Conservation (phyloP, 2,113 vertebrate genomes). For the Hiodon alosoides region DNA sequence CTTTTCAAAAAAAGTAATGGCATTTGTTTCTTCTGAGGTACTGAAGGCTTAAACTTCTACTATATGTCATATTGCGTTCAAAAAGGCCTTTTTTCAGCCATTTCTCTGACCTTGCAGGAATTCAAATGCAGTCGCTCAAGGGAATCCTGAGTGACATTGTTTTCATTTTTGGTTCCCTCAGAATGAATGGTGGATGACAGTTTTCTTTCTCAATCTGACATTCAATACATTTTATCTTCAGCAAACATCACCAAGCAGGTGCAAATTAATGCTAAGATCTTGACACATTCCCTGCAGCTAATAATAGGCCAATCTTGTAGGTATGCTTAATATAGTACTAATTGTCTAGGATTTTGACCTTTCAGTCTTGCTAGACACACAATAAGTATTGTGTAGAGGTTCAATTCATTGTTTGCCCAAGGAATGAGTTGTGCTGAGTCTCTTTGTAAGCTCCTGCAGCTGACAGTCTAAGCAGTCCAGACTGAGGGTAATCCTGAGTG, state of each 20-base stretch:
- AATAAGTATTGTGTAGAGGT: neutral
- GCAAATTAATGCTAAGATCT: neutral
- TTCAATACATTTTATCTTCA: neutral
- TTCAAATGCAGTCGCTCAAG: too few species aligned
- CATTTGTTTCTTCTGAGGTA: too few species aligned
- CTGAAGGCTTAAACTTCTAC: too few species aligned
- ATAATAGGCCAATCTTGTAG: neutral
- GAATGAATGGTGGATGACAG: neutral
- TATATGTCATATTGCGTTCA: too few species aligned
- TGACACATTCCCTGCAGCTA: neutral
- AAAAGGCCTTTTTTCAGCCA: too few species aligned
- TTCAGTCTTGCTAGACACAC: too few species aligned
- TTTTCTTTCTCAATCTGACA: neutral
- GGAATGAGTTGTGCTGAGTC: neutral
- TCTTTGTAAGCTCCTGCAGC: too few species aligned
- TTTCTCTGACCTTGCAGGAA: too few species aligned
- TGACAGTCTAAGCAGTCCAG: too few species aligned
- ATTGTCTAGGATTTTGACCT: neutral
- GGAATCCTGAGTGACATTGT: too few species aligned
- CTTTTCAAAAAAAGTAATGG: too few species aligned
- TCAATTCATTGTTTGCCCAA: neutral
- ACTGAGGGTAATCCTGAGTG: neutral
- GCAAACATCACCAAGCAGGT: neutral
- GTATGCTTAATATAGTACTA: neutral
- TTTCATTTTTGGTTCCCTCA: too few species aligned